Evolutionary conservation across 1,140 invertebrate species (phyloP).

Genomic region (Drosophila gunungcola): DNA sequence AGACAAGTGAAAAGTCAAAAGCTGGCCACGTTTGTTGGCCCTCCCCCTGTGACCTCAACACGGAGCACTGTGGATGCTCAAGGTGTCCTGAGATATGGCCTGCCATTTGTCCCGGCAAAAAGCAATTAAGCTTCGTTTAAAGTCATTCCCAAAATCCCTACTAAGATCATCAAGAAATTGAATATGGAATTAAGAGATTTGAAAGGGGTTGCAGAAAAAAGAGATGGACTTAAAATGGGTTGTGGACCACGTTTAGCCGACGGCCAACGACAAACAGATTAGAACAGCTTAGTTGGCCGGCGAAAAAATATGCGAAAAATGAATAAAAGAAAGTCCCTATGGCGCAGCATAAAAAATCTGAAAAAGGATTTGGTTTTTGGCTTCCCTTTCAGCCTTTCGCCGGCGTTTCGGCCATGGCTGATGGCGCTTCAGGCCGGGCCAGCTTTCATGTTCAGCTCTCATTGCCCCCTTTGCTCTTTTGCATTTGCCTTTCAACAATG

Average conservation of each 20-base stretch:
- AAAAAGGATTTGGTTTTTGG: conserved; percentile 69
- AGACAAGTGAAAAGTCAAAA: conserved; percentile 63
- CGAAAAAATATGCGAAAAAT: conserved; percentile 48
- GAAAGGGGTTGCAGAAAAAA: neutral
- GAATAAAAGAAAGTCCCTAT: conserved; percentile 42
- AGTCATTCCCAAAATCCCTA: conserved; percentile 42
- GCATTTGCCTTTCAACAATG: conserved; percentile 66
- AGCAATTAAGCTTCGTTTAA: conserved; percentile 50
- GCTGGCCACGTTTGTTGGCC: conserved; percentile 35
- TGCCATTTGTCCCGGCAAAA: conserved; percentile 34
- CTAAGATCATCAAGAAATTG: conserved; percentile 58
- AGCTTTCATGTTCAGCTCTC: conserved; percentile 46
- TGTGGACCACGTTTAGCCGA: conserved; percentile 20
- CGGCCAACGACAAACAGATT: conserved; percentile 72
- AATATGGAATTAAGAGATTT: conserved; percentile 45
- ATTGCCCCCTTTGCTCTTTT: conserved; percentile 33
- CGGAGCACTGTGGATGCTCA: neutral
- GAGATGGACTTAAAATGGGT: conserved; percentile 7
- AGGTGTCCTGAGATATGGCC: conserved; percentile 33
- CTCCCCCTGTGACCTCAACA: conserved; percentile 49
- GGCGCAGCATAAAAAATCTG: conserved; percentile 57
- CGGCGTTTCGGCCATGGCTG: conserved; percentile 54
- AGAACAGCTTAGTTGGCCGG: conserved; percentile 63
- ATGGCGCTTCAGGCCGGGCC: conserved; percentile 69
- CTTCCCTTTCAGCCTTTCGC: conserved; percentile 36